These are phyloP conservation scores for Agelas oroides DNA, from an alignment of 37 sponge, comb jelly and placozoan genomes.

Conservation along the genomic window DNA sequence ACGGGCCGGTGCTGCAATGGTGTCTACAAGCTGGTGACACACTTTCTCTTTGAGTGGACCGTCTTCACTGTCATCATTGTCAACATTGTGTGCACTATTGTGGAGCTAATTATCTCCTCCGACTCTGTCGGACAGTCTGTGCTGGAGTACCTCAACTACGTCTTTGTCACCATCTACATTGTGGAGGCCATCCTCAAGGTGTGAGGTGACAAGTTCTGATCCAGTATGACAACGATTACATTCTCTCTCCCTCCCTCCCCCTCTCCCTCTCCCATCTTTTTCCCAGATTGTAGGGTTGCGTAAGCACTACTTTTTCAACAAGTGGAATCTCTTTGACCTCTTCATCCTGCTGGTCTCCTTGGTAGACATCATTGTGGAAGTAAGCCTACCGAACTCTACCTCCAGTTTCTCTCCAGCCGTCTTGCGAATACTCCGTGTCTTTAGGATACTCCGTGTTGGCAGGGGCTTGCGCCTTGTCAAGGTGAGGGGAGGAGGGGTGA, in stretches of 20 bases:
- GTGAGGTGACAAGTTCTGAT: background rate
- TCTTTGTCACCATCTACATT: constrained; percentile 66
- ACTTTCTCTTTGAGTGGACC: constrained; percentile 62
- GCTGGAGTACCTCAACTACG: constrained; percentile 65
- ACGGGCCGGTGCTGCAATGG: constrained; percentile 12
- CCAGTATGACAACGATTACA: background rate
- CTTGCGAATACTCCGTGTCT: constrained; percentile 36
- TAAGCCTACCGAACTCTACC: constrained; percentile 12
- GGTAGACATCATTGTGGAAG: constrained; percentile 65
- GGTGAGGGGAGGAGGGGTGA: constrained; percentile 14
- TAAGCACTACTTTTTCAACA: constrained; percentile 79
- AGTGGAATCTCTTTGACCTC: constrained; percentile 84
- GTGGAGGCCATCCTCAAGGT: constrained; percentile 80
- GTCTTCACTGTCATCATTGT: constrained; percentile 66
- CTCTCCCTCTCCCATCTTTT: background rate
- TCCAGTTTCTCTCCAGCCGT: constrained; percentile 34
- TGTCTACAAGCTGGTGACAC: constrained; percentile 47
- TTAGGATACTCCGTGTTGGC: constrained; percentile 65
- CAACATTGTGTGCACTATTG: constrained; percentile 63
- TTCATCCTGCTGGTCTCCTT: constrained; percentile 69
- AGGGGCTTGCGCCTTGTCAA: constrained; percentile 45
- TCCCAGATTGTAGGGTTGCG: constrained; percentile 77
- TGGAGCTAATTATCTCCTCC: constrained; percentile 56
- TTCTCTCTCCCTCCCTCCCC: background rate
- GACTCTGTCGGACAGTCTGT: constrained; percentile 1